These are phyloP conservation scores for Lanius ludovicianus DNA, from an alignment of 2,113 vertebrate species.

Conservation along the genomic window DNA sequence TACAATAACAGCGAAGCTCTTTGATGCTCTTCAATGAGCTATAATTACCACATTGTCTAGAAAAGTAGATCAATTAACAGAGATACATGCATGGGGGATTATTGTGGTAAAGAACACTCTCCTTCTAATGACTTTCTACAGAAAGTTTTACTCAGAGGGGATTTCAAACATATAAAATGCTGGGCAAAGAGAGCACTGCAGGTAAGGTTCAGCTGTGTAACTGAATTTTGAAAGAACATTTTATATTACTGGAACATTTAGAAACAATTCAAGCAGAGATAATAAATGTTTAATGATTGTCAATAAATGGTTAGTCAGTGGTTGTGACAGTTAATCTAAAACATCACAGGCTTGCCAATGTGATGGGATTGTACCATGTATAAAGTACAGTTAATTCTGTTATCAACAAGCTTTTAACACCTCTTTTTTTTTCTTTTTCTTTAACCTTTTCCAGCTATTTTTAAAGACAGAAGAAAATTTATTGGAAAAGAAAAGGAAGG, in stretches of 20 bases:
- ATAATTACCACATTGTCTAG: conserved; percentile 7
- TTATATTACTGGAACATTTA: conserved; percentile 19
- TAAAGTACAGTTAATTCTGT: not conserved
- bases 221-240: conserved; percentile 20
- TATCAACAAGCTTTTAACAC: not conserved
- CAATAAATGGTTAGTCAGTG: conserved; percentile 21
- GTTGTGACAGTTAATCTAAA: not conserved
- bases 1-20: not conserved
- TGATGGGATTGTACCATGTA: not conserved
- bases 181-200: not conserved
- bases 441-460: not conserved
- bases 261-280: conserved; percentile 8
- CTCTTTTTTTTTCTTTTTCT: not conserved
- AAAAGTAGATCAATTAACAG: conserved; percentile 25
- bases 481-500: not conserved
- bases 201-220: not conserved
- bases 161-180: conserved; percentile 40
- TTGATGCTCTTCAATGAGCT: not conserved
- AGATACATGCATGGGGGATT: not conserved
- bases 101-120: not conserved
- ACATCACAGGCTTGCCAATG: not conserved
- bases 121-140: not conserved
- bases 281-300: conserved; percentile 23
- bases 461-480: not conserved
- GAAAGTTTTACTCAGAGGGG: conserved; percentile 10